phyloP scores from a whole-genome alignment of 2,888 invertebrate species.

The Campopleginae sp. region DNA sequence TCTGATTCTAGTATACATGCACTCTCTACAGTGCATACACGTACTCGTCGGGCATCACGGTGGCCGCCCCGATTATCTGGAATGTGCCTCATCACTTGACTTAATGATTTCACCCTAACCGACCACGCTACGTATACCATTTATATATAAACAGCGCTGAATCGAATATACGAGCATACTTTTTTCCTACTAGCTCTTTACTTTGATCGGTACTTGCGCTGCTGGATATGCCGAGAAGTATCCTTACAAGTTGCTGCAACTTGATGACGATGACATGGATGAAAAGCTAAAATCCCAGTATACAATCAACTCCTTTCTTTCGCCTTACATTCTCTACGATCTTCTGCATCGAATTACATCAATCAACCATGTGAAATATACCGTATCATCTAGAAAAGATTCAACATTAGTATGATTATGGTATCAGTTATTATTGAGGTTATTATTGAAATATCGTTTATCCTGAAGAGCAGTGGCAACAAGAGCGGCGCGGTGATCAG shows the following conservation, averaged over 20 bases:
- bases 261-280: conserved; percentile 19
- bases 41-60: conserved; percentile 45
- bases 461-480: conserved; percentile 32
- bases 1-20: conserved; percentile 30
- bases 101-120: conserved; percentile 72
- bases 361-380: not conserved
- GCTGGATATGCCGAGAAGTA: conserved; percentile 14
- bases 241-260: not conserved
- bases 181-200: conserved; percentile 26
- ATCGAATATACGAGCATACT: not conserved
- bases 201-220: conserved; percentile 1
- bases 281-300: conserved; percentile 15
- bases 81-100: conserved; percentile 77
- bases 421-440: conserved; percentile 46
- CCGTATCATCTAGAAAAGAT: conserved; percentile 15
- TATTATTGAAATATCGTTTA: conserved; percentile 45
- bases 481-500: conserved; percentile 23
- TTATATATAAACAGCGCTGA: conserved; percentile 12
- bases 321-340: not conserved
- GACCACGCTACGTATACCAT: conserved; percentile 23
- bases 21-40: conserved; percentile 1
- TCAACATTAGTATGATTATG: conserved; percentile 15
- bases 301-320: conserved; percentile 20
- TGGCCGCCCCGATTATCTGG: conserved; percentile 69
- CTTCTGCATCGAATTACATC: conserved; percentile 13